These are phyloP conservation scores for Ophonus ardosiacus DNA, from an alignment of 2,888 invertebrate species.

Conservation along the genomic window DNA sequence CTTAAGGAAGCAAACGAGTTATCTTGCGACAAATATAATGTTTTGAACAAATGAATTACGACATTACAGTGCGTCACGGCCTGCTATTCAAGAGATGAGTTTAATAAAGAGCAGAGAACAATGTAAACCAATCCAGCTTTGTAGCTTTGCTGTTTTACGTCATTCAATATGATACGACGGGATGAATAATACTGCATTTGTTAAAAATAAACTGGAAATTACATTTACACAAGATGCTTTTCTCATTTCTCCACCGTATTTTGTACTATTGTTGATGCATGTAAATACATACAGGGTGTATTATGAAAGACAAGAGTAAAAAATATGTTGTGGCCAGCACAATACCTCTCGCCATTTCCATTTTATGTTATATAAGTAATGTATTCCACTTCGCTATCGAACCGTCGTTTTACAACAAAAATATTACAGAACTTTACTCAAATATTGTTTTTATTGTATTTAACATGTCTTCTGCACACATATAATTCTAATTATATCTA, in stretches of 20 bases:
- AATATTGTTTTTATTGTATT: too few species aligned
- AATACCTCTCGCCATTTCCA: too few species aligned
- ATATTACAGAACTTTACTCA: too few species aligned
- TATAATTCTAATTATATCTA: too few species aligned
- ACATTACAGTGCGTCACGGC: slow-evolving; percentile 45
- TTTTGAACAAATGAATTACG: slow-evolving; percentile 50
- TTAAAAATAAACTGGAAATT: slow-evolving; percentile 25
- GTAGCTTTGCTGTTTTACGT: slow-evolving; percentile 20
- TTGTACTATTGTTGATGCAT: neutral
- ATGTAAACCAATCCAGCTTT: slow-evolving; percentile 39
- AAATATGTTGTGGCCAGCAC: too few species aligned
- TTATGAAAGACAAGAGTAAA: too few species aligned
- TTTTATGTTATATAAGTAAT: too few species aligned
- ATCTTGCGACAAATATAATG: slow-evolving; percentile 42
- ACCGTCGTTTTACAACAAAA: too few species aligned
- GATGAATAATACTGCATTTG: neutral
- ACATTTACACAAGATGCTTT: slow-evolving; percentile 6
- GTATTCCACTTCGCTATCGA: too few species aligned
- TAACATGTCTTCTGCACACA: too few species aligned
- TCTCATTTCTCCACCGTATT: neutral
- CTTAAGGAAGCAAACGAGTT: neutral
- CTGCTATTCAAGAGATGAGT: slow-evolving; percentile 43
- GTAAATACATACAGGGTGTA: neutral
- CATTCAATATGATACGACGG: slow-evolving; percentile 16
- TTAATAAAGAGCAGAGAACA: slow-evolving; percentile 42